Conservation (phyloP, 2,113 vertebrate genomes). For the Sporophila hypoxantha region DNA sequence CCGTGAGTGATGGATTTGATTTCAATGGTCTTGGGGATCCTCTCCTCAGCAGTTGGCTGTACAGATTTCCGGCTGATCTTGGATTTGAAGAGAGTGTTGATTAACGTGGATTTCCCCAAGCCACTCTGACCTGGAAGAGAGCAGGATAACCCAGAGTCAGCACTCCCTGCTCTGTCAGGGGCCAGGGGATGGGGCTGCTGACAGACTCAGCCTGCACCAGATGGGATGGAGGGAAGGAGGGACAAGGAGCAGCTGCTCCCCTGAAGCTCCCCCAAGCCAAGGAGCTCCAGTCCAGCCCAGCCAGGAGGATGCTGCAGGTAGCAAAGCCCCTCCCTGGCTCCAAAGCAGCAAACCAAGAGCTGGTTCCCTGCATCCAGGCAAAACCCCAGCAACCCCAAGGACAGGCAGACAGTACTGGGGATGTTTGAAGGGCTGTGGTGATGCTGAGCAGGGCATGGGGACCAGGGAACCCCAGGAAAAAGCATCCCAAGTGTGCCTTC, state of each 20-base stretch:
- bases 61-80: conserved; percentile 95
- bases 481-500: neutral
- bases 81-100: conserved; percentile 98
- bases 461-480: neutral
- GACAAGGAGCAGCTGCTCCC: neutral
- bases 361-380: neutral
- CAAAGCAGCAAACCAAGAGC: neutral
- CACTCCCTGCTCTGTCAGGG: neutral
- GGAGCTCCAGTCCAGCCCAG: neutral
- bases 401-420: neutral
- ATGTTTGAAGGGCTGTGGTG: neutral
- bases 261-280: neutral
- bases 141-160: neutral
- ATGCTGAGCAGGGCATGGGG: accelerated
- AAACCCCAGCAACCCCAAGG: accelerated
- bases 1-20: conserved; percentile 97
- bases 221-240: neutral
- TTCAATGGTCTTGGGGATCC: conserved; percentile 95
- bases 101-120: conserved; percentile 95
- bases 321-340: neutral
- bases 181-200: neutral
- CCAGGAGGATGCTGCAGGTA: neutral
- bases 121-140: conserved; percentile 88
- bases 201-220: neutral
- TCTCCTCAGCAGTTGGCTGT: conserved; percentile 80